phyloP scores from a whole-genome alignment of 2,113 vertebrate genomes.

The Embiotoca jacksoni region DNA sequence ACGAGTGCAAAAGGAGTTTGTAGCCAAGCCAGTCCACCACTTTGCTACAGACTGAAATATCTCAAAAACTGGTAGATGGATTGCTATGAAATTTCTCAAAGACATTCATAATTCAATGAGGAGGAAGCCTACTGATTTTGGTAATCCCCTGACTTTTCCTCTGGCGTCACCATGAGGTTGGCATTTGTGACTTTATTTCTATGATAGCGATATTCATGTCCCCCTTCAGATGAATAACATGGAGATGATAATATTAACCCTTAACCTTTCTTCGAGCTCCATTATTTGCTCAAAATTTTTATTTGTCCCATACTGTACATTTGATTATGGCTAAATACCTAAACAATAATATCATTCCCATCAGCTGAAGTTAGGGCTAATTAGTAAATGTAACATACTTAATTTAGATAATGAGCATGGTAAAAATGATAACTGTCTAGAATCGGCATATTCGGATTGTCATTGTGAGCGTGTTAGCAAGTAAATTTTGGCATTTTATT shows the following conservation, averaged over 20 bases:
- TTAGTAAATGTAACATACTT: background rate
- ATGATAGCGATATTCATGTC: background rate
- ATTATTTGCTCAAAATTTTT: too few species aligned
- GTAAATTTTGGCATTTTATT: slow-evolving; percentile 4
- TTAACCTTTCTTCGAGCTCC: too few species aligned
- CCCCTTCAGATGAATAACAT: background rate
- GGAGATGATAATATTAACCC: too few species aligned
- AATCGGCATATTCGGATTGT: background rate
- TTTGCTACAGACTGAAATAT: slow-evolving; percentile 1
- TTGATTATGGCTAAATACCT: too few species aligned
- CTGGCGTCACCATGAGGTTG: too few species aligned
- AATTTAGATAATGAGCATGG: too few species aligned
- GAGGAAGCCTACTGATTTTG: background rate
- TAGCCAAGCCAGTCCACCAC: background rate
- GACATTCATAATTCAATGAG: background rate
- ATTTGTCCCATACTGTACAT: too few species aligned
- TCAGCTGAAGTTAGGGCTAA: background rate
- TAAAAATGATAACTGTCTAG: background rate
- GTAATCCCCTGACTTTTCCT: background rate
- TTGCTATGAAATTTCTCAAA: background rate
- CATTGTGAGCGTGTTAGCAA: background rate
- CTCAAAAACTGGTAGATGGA: background rate
- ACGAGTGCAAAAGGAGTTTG: background rate
- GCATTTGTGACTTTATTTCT: background rate
- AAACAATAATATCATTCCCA: background rate